Conservation (phyloP, 1,140 invertebrate genomes). For the Camponotus floridanus region DNA sequence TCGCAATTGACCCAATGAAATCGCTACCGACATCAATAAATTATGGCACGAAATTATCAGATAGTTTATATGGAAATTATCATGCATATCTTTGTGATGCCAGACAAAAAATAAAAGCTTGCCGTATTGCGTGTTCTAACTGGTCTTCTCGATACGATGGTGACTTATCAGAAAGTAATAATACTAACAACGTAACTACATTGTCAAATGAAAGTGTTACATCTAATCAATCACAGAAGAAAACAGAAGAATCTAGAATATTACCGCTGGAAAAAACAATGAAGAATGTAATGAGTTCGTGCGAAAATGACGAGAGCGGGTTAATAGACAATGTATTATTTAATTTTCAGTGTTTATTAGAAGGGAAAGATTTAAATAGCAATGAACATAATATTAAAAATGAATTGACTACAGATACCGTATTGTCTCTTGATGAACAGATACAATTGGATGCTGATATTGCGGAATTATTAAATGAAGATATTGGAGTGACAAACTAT, state of each 20-base stretch:
- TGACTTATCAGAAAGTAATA: constrained; percentile 80
- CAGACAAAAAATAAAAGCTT: constrained; percentile 90
- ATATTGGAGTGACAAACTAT: constrained; percentile 60
- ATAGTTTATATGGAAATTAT: constrained; percentile 92
- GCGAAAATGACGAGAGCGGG: constrained; percentile 63
- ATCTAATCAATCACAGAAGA: constrained; percentile 52
- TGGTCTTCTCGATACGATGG: constrained; percentile 94
- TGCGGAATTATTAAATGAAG: constrained; percentile 81
- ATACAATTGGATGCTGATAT: constrained; percentile 82
- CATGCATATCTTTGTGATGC: constrained; percentile 95
- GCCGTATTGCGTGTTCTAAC: constrained; percentile 90
- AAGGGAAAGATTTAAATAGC: constrained; percentile 54
- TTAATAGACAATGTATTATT: constrained; percentile 78
- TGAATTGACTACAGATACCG: constrained; percentile 7
- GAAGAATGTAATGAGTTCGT: constrained; percentile 25
- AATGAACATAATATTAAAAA: constrained; percentile 31
- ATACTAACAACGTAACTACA: constrained; percentile 67
- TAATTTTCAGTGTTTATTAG: constrained; percentile 78
- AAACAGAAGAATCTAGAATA: constrained; percentile 28
- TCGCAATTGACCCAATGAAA: constrained; percentile 67
- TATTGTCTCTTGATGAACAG: constrained; percentile 78
- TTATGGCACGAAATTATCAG: constrained; percentile 85
- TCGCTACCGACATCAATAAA: constrained; percentile 83
- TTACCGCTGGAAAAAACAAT: constrained; percentile 39
- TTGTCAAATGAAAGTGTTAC: constrained; percentile 60